Conservation (phyloP, 2,797 vertebrate genomes). For the Allochrocebus solatus region DNA sequence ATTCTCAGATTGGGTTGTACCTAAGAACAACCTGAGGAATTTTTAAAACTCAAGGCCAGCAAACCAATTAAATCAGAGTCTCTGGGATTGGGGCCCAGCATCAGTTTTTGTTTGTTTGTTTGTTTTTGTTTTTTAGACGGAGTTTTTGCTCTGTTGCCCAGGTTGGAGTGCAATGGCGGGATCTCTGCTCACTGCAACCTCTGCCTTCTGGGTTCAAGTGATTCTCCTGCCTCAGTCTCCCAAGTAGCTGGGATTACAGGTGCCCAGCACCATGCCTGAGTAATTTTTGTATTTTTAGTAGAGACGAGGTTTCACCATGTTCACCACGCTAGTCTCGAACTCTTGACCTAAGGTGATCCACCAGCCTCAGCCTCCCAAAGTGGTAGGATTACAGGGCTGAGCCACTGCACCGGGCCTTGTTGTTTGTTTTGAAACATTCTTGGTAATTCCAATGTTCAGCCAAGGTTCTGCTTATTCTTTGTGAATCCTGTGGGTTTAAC, state of each 20-base stretch:
- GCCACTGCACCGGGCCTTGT: neutral
- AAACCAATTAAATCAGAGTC: neutral
- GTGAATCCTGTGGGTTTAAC: neutral
- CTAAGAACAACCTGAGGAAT: neutral
- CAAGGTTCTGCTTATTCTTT: neutral
- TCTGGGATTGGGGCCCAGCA: neutral
- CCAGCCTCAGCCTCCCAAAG: neutral
- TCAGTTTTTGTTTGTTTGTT: neutral
- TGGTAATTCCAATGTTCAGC: neutral
- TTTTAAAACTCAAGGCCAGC: slow-evolving; percentile 24
- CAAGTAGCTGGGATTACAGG: no score
- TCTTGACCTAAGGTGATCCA: neutral
- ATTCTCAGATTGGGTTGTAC: neutral
- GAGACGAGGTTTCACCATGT: neutral
- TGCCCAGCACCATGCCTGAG: no score
- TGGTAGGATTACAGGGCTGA: neutral
- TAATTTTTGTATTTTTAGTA: neutral
- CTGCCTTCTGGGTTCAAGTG: no score
- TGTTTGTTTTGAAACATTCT: neutral
- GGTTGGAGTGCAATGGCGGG: no score
- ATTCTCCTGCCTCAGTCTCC: no score
- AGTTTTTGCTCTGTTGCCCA: no score
- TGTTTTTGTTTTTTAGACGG: no score
- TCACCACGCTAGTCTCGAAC: neutral
- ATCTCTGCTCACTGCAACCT: no score